Base-by-base conservation (phyloP, 2,888 invertebrate species). In the Dione vanillae region DNA sequence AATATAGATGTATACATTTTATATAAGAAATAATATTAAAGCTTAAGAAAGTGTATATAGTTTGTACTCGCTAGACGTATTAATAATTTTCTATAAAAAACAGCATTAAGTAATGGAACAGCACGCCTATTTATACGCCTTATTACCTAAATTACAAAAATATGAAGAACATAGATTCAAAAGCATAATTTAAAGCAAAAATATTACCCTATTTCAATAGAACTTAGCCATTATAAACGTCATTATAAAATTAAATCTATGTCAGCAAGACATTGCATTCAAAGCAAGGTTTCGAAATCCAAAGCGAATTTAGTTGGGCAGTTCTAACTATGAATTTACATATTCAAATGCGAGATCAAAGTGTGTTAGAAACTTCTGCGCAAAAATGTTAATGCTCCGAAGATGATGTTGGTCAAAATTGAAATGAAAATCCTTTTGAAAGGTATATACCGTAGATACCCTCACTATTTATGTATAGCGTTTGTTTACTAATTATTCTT, bases 281-380 rank as follows among this genome's bases (percentile, higher is more conserved):
- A 68, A 68, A 68, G 45, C 67, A 61, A 61, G 62, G 54, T 62
- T 68, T 54, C 54, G 43, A n/a, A 67, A 68, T 68, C 62, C 52
- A 54, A 62, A 68, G 52, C 68, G 62, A 61, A 51, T 62, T 68
- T 68, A 68, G 68, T 68, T 68, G 62, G 68, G 62, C 68, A 54
- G 68, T 62, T 68, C 52, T 68, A 59, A 67, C 66, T 58, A 58
- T 40, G 41, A 67, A 86, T 87, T 85, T 86, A 78, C 86, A 87
- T 87, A 87, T 87, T 87, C 86, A 86, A 86, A 86, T 83, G 82
- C 78, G 77, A 78, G 85, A 86, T 87, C 87, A 86, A 86, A 86
- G 86, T 83, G 80, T 71, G 74, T 65, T 68, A 45, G 62, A 54
- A 54, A 43, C 43, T 61, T 61, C 62, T 14, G 59, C 5, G 61